Evolutionary conservation across 2,113 vertebrate species (phyloP).

Genomic region (Colinus virginianus): DNA sequence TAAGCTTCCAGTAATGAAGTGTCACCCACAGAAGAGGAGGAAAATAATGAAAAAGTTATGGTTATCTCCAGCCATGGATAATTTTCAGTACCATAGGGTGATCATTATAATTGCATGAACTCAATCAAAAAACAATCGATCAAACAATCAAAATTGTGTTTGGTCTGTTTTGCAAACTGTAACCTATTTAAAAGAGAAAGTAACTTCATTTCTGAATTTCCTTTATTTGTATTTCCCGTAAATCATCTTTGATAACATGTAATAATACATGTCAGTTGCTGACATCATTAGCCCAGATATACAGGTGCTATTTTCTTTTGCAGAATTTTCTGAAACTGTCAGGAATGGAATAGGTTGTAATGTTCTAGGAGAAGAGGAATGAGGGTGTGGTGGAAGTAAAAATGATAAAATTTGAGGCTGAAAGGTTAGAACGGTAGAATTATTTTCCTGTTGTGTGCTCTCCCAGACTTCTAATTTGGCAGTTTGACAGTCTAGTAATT

Average conservation of each 20-base stretch:
- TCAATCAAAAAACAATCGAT: neutral
- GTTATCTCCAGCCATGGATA: slow-evolving; percentile 28
- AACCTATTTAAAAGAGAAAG: neutral
- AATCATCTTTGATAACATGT: neutral
- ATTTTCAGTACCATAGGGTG: slow-evolving; percentile 1
- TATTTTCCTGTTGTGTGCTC: neutral
- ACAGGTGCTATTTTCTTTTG: neutral
- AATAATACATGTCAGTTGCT: neutral
- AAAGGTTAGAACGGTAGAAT: neutral
- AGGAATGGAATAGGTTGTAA: neutral
- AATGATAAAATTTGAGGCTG: neutral
- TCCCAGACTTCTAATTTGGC: neutral
- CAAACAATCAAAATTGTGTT: neutral
- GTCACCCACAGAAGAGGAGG: slow-evolving; percentile 52
- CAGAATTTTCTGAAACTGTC: neutral
- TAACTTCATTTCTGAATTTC: neutral
- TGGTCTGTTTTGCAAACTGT: neutral
- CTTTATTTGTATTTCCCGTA: neutral
- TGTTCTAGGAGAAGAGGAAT: neutral
- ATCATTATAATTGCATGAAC: slow-evolving; percentile 17
- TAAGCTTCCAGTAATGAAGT: slow-evolving; percentile 70
- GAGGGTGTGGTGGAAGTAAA: neutral
- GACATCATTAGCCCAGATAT: neutral
- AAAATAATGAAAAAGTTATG: slow-evolving; percentile 42
- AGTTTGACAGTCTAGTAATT: neutral